These are phyloP conservation scores for Stenchaetothrips biformis DNA, from an alignment of 2,888 invertebrate genomes.

Conservation along the genomic window DNA sequence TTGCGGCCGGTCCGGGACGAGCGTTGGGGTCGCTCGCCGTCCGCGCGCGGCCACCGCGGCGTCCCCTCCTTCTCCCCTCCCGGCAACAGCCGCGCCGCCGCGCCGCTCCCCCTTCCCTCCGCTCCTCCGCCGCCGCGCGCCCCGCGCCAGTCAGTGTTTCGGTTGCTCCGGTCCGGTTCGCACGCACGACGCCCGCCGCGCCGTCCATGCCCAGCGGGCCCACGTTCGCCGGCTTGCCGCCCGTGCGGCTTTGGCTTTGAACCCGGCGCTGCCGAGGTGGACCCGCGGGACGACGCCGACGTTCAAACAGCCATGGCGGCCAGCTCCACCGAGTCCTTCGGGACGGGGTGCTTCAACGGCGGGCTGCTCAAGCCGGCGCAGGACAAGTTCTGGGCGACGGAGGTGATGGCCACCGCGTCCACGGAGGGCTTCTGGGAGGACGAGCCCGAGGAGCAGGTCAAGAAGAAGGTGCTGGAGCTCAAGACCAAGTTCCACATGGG, in stretches of 20 bases:
- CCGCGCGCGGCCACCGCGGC: background rate
- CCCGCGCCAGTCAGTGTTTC: background rate
- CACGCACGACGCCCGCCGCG: slow-evolving; percentile 11
- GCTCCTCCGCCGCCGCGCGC: background rate
- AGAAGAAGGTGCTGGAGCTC: slow-evolving; percentile 43
- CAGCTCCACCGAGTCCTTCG: slow-evolving; percentile 43
- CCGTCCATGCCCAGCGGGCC: slow-evolving; percentile 19
- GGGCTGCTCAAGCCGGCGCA: slow-evolving; percentile 37
- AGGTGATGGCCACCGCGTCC: slow-evolving; percentile 44
- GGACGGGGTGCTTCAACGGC: slow-evolving; percentile 39
- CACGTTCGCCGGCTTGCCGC: slow-evolving; percentile 27
- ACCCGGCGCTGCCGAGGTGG: background rate
- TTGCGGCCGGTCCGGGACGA: no score
- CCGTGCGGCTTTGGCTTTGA: background rate
- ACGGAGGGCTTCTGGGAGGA: slow-evolving; percentile 44
- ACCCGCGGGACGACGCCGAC: background rate
- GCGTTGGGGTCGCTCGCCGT: no score
- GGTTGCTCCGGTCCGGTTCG: slow-evolving; percentile 16
- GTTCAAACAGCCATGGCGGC: slow-evolving; percentile 40
- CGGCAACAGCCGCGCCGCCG: background rate
- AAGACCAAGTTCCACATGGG: slow-evolving; percentile 46
- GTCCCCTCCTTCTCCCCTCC: background rate
- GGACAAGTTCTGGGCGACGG: slow-evolving; percentile 38
- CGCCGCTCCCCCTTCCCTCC: background rate
- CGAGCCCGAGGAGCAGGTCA: slow-evolving; percentile 43